Percentiles rank a stretch among this genome's conserved stretches.
phyloP scores from a whole-genome alignment of 2,888 invertebrate genomes.

The Caenorhabditis afra region DNA sequence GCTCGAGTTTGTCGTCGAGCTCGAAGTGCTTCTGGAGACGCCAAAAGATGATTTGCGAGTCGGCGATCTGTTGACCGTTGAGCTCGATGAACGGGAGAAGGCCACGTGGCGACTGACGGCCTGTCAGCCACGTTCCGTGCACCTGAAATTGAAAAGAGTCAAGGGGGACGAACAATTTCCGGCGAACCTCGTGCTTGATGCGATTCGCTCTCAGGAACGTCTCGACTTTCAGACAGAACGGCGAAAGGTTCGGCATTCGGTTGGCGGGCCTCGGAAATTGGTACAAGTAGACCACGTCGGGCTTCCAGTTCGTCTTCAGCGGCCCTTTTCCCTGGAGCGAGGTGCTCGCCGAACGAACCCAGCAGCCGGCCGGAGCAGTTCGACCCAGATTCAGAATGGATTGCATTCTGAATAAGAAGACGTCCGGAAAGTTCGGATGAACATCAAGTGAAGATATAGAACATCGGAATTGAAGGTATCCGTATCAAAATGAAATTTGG shows the following conservation, averaged over 20 bases:
- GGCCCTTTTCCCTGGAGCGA: constrained; percentile 57
- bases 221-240: constrained; percentile 78
- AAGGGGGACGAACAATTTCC: no score
- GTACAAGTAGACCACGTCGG: constrained; percentile 77
- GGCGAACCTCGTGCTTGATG: constrained; percentile 74
- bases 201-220: constrained; percentile 76
- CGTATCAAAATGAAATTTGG: constrained; percentile 14
- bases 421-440: background rate
- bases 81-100: constrained; percentile 67
- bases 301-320: constrained; percentile 70
- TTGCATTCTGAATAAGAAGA: constrained; percentile 24
- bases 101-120: constrained; percentile 63
- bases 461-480: background rate
- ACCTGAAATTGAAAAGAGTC: constrained; percentile 41
- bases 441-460: background rate
- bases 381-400: constrained; percentile 37
- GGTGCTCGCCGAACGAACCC: constrained; percentile 42
- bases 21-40: constrained; percentile 65
- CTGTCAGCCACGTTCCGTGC: constrained; percentile 55
- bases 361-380: constrained; percentile 10
- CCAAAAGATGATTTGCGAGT: constrained; percentile 69
- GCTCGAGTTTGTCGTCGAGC: constrained; percentile 86
- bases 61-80: constrained; percentile 68
- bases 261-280: constrained; percentile 75
- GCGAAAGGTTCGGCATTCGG: constrained; percentile 74